Percentiles rank a stretch among this genome's conserved stretches.
These are phyloP conservation scores for Heteractis magnifica DNA, from an alignment of 92 coral and sea anemone species.

Conservation along the genomic window DNA sequence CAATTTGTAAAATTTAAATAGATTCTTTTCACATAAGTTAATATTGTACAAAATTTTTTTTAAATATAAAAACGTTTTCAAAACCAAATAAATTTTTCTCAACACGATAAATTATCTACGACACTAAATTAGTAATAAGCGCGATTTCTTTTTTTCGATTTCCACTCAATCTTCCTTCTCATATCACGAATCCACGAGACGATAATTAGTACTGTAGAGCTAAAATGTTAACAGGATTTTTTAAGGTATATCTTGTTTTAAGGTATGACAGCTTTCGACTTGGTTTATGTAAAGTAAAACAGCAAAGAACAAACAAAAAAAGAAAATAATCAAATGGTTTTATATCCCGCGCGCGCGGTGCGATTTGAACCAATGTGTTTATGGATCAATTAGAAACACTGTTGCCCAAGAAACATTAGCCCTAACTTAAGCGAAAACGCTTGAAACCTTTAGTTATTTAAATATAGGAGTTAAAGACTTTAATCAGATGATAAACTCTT, in stretches of 20 bases:
- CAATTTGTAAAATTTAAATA: neutral
- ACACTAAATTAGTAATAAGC: neutral
- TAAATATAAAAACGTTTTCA: constrained; percentile 3
- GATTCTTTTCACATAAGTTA: neutral
- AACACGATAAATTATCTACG: neutral
- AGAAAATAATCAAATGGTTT: neutral
- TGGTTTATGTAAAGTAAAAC: constrained; percentile 10
- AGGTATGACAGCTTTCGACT: neutral
- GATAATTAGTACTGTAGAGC: neutral
- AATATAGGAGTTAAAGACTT: neutral
- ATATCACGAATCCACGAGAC: neutral
- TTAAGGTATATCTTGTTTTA: neutral
- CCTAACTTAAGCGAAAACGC: neutral
- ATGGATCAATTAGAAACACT: neutral
- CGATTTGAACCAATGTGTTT: constrained; percentile 1
- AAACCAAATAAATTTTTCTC: neutral
- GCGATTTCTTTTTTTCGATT: neutral
- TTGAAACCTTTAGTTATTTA: neutral
- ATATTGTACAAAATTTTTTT: neutral
- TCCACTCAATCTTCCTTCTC: neutral
- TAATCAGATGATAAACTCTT: neutral
- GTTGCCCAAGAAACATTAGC: neutral
- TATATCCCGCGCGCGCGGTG: neutral
- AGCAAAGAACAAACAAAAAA: constrained; percentile 3
- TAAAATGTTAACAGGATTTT: too few species aligned